Evolutionary conservation across 2,113 vertebrate species (phyloP).

Genomic region (Spea bombifrons): DNA sequence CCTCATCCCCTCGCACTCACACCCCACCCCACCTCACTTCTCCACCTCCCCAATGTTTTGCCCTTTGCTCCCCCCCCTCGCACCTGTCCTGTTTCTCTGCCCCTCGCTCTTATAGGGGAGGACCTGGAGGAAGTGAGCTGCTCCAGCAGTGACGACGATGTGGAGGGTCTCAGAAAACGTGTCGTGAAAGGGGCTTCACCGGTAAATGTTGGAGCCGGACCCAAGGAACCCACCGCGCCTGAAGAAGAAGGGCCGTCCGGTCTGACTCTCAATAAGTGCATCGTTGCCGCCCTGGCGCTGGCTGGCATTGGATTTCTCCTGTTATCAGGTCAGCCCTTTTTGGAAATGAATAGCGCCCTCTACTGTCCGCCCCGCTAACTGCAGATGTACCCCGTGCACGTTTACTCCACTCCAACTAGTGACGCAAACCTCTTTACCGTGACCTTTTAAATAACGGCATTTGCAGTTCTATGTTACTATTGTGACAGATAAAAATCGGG

Average conservation of each 20-base stretch:
- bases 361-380: background rate
- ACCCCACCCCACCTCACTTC: background rate
- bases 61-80: background rate
- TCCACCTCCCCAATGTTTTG: background rate
- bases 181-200: rapidly evolving
- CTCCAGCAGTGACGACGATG: slow-evolving; percentile 52
- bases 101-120: slow-evolving; percentile 37
- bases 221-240: background rate
- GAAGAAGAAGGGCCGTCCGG: slow-evolving; percentile 54
- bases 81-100: background rate
- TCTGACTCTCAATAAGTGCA: slow-evolving; percentile 73
- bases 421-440: no score
- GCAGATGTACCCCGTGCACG: no score
- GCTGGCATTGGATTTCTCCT: slow-evolving; percentile 74
- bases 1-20: background rate
- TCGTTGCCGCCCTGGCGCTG: slow-evolving; percentile 74
- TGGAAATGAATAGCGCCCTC: background rate
- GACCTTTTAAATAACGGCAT: no score
- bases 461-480: no score
- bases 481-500: no score
- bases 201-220: rapidly evolving
- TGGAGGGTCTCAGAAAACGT: slow-evolving; percentile 55
- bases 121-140: slow-evolving; percentile 34
- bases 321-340: slow-evolving; percentile 73
- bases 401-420: no score